Base-by-base conservation (phyloP, 2,113 vertebrate genomes). In the Crocuta crocuta region DNA sequence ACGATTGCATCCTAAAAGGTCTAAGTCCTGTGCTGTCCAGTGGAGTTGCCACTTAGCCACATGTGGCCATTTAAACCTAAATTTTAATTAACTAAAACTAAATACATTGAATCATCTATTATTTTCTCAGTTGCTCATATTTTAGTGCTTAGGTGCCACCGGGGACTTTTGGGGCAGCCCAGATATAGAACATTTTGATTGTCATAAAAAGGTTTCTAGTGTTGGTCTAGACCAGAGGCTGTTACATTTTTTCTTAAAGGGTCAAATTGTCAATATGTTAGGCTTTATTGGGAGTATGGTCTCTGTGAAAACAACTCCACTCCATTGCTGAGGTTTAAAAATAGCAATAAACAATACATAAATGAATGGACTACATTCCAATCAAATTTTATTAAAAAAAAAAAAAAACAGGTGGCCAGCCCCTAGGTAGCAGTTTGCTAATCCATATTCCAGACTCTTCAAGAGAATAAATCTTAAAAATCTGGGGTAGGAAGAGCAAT, bases 391-490 rank as follows among this genome's bases (percentile, higher is more conserved):
- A 83, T 80, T 71, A 45, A 35, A 85, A 86, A n/a, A 84, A 79
- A 88, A 85, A 33, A 39, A 39, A 85, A 79, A 68, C 4, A 93
- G 28, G 10, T 33, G 66, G 16, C 45, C 24, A 97, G 61, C 1
- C 53, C 13, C 31, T 21, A 35, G 58, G 24, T 68, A 78, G 15
- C 48, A 63, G 10, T 88, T 88, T 58, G n/a, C n/a, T 87, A 81
- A 26, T 15, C 23, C 4, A 35, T 61, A 39, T 90, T 68, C 39
- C 94, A 93, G 45, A 94, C 15, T 80, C 65, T 82, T 93, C 28
- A 89, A 93, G 43, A 80, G 79, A 90, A 45, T 79, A 83, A 63
- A n/a, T 63, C 58, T 82, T 97, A 87, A 87, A 96, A 96, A 80
- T 68, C 55, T 88, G 10, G 4, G 5, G 43, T 43, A 43, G 35